These are phyloP conservation scores for Nomada ferruginata DNA, from an alignment of 2,888 invertebrate genomes.

Conservation along the genomic window DNA sequence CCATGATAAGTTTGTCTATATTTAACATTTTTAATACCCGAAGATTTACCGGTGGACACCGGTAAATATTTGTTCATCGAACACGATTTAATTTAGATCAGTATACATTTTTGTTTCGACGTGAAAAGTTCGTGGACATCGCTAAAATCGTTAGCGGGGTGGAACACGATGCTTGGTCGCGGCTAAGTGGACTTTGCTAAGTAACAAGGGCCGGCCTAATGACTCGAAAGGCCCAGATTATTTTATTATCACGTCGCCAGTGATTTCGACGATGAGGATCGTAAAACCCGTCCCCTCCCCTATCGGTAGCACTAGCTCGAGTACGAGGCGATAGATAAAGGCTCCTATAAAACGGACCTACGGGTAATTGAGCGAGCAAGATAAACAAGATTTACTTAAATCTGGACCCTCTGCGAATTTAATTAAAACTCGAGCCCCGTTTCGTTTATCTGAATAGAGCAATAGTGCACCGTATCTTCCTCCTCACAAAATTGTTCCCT, in stretches of 20 bases:
- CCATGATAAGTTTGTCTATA: too few species aligned
- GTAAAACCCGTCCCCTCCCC: conserved; percentile 74
- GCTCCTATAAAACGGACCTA: conserved; percentile 61
- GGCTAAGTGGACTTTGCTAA: conserved; percentile 80
- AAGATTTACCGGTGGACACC: too few species aligned
- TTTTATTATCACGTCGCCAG: conserved; percentile 84
- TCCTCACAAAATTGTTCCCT: too few species aligned
- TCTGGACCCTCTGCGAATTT: conserved; percentile 44
- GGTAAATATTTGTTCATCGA: too few species aligned
- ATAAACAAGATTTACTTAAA: conserved; percentile 56
- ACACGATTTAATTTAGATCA: too few species aligned
- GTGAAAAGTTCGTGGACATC: conserved; percentile 56
- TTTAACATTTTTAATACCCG: too few species aligned
- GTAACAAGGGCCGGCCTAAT: conserved; percentile 83
- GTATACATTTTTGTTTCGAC: conserved; percentile 44
- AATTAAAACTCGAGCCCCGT: conserved; percentile 42
- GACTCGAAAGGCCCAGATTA: conserved; percentile 84
- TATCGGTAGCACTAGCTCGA: conserved; percentile 45
- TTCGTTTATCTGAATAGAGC: neutral
- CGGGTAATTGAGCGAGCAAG: conserved; percentile 67
- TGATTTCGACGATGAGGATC: conserved; percentile 80
- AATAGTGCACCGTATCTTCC: too few species aligned
- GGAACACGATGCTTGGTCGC: conserved; percentile 51
- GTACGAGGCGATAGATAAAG: conserved; percentile 64
- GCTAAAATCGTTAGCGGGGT: conserved; percentile 50